Evolutionary conservation across 2,888 invertebrate species (phyloP), one percentile per base, ranked within the genome.

Genomic region (Scrobipalpa costella): DNA sequence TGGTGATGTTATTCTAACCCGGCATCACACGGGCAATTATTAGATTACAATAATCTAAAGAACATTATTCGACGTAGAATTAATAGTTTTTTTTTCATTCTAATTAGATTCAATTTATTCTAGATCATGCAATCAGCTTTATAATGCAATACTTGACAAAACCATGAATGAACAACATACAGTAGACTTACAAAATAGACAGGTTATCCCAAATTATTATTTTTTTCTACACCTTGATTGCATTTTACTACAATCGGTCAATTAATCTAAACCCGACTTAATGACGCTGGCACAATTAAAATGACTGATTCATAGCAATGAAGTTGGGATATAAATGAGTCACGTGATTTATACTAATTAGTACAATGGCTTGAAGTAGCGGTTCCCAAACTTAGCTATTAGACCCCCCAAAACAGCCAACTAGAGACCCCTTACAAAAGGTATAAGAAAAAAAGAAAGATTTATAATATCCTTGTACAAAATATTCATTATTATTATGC

Each of bases 291-390:
- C 71, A 78, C 81, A 83, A 85, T 85, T 84, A 81, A 81, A 77
- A 80, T 81, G 81, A 79, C 79, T 84, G 81, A 86, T 83, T 86
- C 84, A 83, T 73, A 72, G 71, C 73, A 77, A 77, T 77, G 69
- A 75, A 74, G 79, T 79, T 77, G 77, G 72, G 77, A 76, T 77
- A 77, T 68, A 77, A 80, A 78, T 84, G 81, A 82, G 76, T 83
- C 81, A 83, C 75, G 73, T 74, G 71, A 70, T 69, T 70, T 72
- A 72, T 70, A 68, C 73, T 83, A 81, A 85, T 86, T 81, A 81
- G 75, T 74, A 75, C 80, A 83, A 81, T 63, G 63, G 38, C 44
- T 50, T 44, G n/a, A 44, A n/a, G 15, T 15, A 44, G 44, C 15
- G 44, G 44, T n/a, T 44, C 44, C n/a, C 15, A 15, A 44, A 44